phyloP scores from a whole-genome alignment of 2,113 vertebrate genomes.

The Callopanchax toddi region DNA sequence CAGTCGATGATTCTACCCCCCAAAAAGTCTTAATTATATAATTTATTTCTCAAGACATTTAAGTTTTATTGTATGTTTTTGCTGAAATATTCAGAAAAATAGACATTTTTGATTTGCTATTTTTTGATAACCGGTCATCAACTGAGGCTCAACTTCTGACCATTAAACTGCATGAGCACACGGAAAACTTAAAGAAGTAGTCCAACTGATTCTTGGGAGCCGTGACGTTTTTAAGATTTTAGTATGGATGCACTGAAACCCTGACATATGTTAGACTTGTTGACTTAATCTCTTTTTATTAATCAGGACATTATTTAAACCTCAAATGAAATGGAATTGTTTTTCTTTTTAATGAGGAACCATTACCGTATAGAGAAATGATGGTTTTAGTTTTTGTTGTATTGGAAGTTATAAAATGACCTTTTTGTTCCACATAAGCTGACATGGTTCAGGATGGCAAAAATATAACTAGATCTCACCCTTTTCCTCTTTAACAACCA shows the following conservation, averaged over 20 bases:
- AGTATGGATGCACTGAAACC: neutral
- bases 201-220: neutral
- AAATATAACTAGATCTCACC: neutral
- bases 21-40: neutral
- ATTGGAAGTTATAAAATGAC: too few relatives aligned
- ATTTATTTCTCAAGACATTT: neutral
- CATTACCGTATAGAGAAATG: too few relatives aligned
- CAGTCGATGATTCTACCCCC: too few relatives aligned
- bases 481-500: slow-evolving; percentile 35
- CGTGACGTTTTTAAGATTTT: neutral
- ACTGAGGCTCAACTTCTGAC: neutral
- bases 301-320: too few relatives aligned
- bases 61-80: neutral
- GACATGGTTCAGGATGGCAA: neutral
- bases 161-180: neutral
- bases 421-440: neutral
- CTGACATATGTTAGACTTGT: too few relatives aligned
- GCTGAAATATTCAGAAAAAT: neutral
- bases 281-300: too few relatives aligned
- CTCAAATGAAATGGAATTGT: too few relatives aligned
- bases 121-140: neutral
- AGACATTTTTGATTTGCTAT: neutral
- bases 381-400: neutral
- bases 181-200: neutral
- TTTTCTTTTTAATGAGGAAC: too few relatives aligned